Conservation (phyloP, 1,140 invertebrate species). For the Saccostrea glomerata region DNA sequence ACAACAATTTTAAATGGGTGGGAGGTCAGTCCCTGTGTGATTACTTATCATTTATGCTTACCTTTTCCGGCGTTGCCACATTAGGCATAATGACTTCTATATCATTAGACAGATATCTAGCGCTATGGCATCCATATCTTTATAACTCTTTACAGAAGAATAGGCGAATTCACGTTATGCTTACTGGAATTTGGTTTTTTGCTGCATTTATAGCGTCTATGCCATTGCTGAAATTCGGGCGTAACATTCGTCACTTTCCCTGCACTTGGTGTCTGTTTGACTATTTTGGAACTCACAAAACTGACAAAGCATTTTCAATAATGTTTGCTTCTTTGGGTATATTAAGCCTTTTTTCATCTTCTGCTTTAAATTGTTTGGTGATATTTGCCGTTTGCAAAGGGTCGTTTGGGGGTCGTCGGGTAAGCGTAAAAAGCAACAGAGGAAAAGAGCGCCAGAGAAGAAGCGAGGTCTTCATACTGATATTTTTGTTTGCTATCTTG, state of each 20-base stretch:
- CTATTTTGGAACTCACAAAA: constrained; percentile 61
- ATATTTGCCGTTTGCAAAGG: neutral
- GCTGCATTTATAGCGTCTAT: constrained; percentile 58
- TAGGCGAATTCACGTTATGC: constrained; percentile 60
- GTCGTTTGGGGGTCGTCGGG: neutral
- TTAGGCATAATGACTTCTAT: constrained; percentile 72
- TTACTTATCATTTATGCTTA: constrained; percentile 71
- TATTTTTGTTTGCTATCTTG: constrained; percentile 45
- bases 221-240: constrained; percentile 73
- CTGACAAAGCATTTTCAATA: constrained; percentile 60
- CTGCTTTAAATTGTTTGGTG: constrained; percentile 41
- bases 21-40: constrained; percentile 66
- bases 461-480: constrained; percentile 47
- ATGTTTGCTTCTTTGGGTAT: constrained; percentile 61
- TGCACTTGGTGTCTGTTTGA: constrained; percentile 74
- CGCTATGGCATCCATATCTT: constrained; percentile 72
- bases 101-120: constrained; percentile 73
- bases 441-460: neutral
- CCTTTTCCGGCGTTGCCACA: constrained; percentile 69
- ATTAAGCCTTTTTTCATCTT: constrained; percentile 17
- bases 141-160: constrained; percentile 66
- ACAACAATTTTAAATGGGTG: constrained; percentile 63
- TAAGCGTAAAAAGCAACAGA: constrained; percentile 5
- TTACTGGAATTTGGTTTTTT: constrained; percentile 63
- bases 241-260: constrained; percentile 72